Percentiles rank a stretch among this genome's conserved stretches.
Evolutionary conservation across 2,113 vertebrate species (phyloP).

Genomic region (Bubo blakistoni): DNA sequence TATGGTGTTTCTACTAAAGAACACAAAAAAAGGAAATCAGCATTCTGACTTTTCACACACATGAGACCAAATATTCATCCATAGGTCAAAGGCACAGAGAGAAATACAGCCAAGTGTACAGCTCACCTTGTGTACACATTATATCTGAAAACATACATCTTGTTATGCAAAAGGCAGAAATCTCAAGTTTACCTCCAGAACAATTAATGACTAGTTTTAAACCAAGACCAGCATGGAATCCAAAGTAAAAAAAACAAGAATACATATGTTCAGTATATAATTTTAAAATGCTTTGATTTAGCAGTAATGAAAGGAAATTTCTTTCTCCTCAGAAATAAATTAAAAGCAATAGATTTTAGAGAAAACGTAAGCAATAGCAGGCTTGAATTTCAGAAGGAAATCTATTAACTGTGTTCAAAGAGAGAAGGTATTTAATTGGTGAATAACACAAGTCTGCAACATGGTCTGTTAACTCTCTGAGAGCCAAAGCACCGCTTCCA

Average conservation of each 20-base stretch:
- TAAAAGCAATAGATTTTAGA: conserved; percentile 28
- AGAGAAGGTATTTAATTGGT: conserved; percentile 50
- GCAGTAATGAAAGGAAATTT: conserved; percentile 30
- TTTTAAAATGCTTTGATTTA: conserved; percentile 35
- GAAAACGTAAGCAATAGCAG: not conserved
- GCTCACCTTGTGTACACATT: not conserved
- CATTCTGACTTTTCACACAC: not conserved
- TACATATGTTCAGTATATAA: not conserved
- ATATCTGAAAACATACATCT: not conserved
- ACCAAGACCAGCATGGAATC: not conserved
- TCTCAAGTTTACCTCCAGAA: not conserved
- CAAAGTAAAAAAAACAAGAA: not conserved
- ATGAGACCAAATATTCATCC: not conserved
- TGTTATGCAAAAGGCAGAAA: not conserved
- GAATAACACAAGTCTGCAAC: not conserved
- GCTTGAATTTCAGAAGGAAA: conserved; percentile 46
- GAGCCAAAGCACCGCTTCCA: not conserved
- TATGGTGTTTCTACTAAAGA: not conserved
- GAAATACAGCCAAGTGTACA: not conserved
- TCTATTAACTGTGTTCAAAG: conserved; percentile 59
- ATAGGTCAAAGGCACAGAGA: not conserved
- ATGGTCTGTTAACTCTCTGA: conserved; percentile 10
- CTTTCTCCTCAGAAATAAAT: conserved; percentile 41
- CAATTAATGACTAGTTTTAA: not conserved
- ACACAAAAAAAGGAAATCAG: not conserved